A percentile compares a stretch with the other conserved stretches of the same genome.
Conservation (phyloP, 2,797 vertebrate species). For the Cirrhinus molitorella region DNA sequence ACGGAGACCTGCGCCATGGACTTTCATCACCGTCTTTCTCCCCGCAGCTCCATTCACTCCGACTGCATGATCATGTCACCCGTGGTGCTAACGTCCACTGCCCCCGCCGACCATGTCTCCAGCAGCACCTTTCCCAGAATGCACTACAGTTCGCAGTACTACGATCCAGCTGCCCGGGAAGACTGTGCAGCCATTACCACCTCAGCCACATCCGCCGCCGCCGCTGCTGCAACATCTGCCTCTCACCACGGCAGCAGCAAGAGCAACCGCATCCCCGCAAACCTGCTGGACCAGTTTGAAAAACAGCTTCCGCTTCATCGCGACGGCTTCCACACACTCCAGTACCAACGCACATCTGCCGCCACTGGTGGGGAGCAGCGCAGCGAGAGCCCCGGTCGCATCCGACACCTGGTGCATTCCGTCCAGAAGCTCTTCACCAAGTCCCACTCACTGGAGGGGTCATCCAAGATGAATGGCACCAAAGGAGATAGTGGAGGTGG, state of each 20-base stretch:
- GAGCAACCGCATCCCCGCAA: slow-evolving; percentile 93
- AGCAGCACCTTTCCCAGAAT: slow-evolving; percentile 99
- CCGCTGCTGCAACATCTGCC: slow-evolving; percentile 70
- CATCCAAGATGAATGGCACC: slow-evolving; percentile 94
- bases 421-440: slow-evolving; percentile 99
- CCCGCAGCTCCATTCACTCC: slow-evolving; percentile 96
- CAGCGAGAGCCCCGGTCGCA: slow-evolving; percentile 95
- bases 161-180: slow-evolving; percentile 87
- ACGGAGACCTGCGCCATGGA: slow-evolving; percentile 95
- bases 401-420: slow-evolving; percentile 97
- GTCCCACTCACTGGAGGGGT: slow-evolving; percentile 97
- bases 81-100: slow-evolving; percentile 75
- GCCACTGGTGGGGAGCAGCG: slow-evolving; percentile 85
- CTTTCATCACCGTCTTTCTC: slow-evolving; percentile 90
- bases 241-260: slow-evolving; percentile 85
- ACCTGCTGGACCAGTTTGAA: slow-evolving; percentile 96
- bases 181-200: slow-evolving; percentile 88
- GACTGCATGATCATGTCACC: slow-evolving; percentile 97
- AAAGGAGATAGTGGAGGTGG: slow-evolving; percentile 84
- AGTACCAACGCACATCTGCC: slow-evolving; percentile 92
- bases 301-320: slow-evolving; percentile 96
- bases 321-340: slow-evolving; percentile 97
- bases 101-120: slow-evolving; percentile 91
- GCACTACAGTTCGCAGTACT: slow-evolving; percentile 97
- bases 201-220: slow-evolving; percentile 79